Evolutionary conservation across 1,140 invertebrate species (phyloP).

Genomic region (Diachasma alloeum): DNA sequence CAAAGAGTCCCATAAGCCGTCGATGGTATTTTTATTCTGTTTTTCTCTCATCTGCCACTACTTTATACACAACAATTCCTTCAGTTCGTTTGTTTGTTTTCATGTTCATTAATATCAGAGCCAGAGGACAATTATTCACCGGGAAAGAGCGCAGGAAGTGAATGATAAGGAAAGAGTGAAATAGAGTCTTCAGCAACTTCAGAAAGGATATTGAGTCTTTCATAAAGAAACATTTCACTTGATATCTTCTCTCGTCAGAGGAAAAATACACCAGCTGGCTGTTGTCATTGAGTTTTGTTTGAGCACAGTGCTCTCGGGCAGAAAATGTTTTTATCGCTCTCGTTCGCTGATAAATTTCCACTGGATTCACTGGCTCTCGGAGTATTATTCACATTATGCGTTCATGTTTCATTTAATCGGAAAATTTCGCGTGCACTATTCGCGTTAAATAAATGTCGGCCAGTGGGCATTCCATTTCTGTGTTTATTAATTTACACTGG

Average conservation of each 20-base stretch:
- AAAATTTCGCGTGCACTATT: no score
- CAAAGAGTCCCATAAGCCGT: neutral
- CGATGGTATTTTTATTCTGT: neutral
- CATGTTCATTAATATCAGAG: neutral
- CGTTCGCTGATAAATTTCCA: no score
- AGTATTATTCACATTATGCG: no score
- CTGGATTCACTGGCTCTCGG: no score
- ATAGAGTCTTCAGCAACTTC: neutral
- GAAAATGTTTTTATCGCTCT: no score
- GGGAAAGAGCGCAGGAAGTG: neutral
- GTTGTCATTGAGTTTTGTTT: neutral
- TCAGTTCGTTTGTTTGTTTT: neutral
- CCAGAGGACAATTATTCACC: neutral
- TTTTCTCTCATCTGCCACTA: neutral
- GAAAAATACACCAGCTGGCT: neutral
- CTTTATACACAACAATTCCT: neutral
- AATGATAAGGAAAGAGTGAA: neutral
- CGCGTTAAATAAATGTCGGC: no score
- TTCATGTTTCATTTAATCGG: no score
- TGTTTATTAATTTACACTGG: no score
- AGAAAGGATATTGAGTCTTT: neutral
- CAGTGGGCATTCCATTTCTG: no score
- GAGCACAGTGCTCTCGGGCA: no score
- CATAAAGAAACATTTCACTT: neutral
- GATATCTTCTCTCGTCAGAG: neutral